A percentile compares a stretch with the other conserved stretches of the same genome.
phyloP scores from a whole-genome alignment of 1,140 invertebrate genomes.

The Lerema accius region DNA sequence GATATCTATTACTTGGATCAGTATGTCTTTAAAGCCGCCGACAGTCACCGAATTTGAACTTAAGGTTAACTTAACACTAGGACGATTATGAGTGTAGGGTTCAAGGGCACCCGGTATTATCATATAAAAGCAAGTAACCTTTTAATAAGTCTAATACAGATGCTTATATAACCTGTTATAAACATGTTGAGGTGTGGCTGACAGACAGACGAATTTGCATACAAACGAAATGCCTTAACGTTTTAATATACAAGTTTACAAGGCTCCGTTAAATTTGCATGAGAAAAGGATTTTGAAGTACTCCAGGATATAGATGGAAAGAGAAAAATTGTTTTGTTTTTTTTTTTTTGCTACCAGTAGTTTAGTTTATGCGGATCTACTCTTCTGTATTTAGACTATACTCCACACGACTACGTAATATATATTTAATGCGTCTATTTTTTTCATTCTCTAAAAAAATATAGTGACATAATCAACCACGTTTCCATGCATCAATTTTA shows the following conservation, averaged over 20 bases:
- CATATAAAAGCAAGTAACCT: background rate
- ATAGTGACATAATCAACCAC: no score
- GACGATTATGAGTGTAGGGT: background rate
- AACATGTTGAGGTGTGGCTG: slow-evolving; percentile 8
- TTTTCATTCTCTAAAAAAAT: no score
- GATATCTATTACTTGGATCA: no score
- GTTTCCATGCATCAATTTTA: no score
- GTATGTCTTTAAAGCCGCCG: no score
- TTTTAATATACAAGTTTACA: slow-evolving; percentile 2
- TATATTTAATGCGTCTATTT: no score
- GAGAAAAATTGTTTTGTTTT: background rate
- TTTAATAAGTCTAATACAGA: background rate
- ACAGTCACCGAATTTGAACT: no score
- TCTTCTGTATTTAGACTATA: no score
- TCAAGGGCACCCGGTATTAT: background rate
- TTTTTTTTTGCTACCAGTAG: no score
- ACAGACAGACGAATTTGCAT: slow-evolving; percentile 19
- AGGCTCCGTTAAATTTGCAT: background rate
- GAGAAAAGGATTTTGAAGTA: background rate
- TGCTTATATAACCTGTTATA: slow-evolving; percentile 2
- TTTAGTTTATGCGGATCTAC: no score
- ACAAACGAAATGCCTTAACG: slow-evolving; percentile 10
- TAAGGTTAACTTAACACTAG: no score
- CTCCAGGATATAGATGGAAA: background rate
- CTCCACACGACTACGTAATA: no score